Evolutionary conservation across 2,797 vertebrate genomes (phyloP), one percentile per base, ranked within the genome.

Genomic region (Falco concolor): DNA sequence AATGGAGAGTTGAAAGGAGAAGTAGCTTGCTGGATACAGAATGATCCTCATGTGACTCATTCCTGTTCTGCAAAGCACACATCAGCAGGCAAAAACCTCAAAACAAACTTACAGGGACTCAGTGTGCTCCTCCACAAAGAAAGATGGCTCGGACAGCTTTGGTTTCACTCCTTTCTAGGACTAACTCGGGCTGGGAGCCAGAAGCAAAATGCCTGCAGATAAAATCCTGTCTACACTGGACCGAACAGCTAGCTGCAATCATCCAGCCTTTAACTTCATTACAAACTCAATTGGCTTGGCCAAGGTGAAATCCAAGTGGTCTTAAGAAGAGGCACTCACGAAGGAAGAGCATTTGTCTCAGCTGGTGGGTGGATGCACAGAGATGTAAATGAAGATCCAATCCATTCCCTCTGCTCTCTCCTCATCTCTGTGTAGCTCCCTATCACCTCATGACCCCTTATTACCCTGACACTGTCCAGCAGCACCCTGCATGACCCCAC

Each of bases 1-100:
- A 95, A 96, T 38, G 64, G 78, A 92, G 93, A 91, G 85, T 61
- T 93, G 95, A 97, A 97, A 97, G 95, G 54, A 91, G 86, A 96
- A 96, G 95, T 79, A 92, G 86, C 93, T 92, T 47, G 45, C 73
- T 91, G 87, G 87, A 79, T 85, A 84, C 27, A 16, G 76, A 93
- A 95, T 50, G 83, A 96, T 80, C 87, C 92, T 52, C 89, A 96
- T 95, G 95, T 97, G 97, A 97, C 90, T 97, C 91, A 57, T 88
- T 73, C 63, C 72, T 60, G 36, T 80, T 85, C 95, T 21, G 14
- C 73, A 89, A 96, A 88, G 92, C 56, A 18, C 87, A 73, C 59
- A 89, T 72, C 49, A 3, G 52, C 13, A 86, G 89, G 87, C 75
- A 91, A 72, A 84, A 85, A 67, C 67, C 93, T 96, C 92, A 93